Evolutionary conservation across 2,113 vertebrate genomes (phyloP), one percentile per base, ranked within the genome.

Genomic region (Cyprinodon tularosa): DNA sequence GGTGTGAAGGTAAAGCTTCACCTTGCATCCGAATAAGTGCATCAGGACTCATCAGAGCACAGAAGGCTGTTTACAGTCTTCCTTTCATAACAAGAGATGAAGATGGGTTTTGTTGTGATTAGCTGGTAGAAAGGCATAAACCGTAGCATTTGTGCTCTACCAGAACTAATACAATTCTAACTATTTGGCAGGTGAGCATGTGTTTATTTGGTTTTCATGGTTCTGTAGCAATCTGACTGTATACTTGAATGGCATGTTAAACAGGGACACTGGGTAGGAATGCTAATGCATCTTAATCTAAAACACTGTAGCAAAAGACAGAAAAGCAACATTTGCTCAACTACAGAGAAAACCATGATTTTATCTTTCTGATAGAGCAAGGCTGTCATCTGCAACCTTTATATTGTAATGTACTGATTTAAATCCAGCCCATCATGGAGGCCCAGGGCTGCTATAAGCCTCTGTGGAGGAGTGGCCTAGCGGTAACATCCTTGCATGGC

Each of bases 91-190:
- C 11, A 68, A 42, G 17, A 57, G 67, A 70, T n/a, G 4, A 62
- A 67, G 57, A 74, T 9, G 44, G 45, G 44, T 53, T 71, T 38
- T 50, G 38, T 12, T 42, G 69, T 0, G 78, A 84, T 84, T 59
- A 77, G 57, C 53, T 42, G 71, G 68, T 72, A 84, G 73, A 85
- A 77, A 74, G 83, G 61, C 17, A 82, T 20, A 57, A 84, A 79
- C 63, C 83, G 60, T 81, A 67, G 66, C 74, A 60, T 71, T 59
- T 62, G 68, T 62, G 77, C 69, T 71, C 64, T 64, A 64, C 70
- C 62, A 84, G 73, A 88, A 78, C 78, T 74, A 86, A 74, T 67
- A 68, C 75, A 81, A 81, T 61, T 72, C 68, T 75, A 36, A 40
- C 15, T 66, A 71, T 75, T 66, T 74, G 68, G 66, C 82, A 84